phyloP scores from a whole-genome alignment of 2,113 vertebrate species.

The Laterallus jamaicensis region DNA sequence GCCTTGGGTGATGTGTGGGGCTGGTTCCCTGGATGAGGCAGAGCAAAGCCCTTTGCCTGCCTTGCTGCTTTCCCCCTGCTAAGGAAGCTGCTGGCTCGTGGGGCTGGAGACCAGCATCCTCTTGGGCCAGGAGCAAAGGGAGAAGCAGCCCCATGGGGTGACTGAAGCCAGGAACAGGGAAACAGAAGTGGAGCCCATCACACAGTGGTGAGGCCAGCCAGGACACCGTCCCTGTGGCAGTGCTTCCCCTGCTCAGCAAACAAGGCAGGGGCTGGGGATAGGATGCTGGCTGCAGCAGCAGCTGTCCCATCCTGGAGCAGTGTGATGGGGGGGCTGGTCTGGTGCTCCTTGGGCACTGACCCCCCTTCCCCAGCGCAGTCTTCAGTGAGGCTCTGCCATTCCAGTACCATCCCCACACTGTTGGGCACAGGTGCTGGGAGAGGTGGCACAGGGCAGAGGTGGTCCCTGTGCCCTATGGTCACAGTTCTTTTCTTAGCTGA shows the following conservation, averaged over 20 bases:
- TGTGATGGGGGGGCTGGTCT: accelerated
- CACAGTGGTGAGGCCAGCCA: neutral
- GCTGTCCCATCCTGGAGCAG: accelerated
- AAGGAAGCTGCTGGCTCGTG: accelerated
- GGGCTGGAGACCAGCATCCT: accelerated
- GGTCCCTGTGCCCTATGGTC: neutral
- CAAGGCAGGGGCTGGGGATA: neutral
- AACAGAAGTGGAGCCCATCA: neutral
- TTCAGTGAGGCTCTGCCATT: neutral
- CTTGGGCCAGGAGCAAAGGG: neutral
- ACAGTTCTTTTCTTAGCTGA: neutral
- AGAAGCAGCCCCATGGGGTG: neutral
- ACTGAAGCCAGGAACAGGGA: neutral
- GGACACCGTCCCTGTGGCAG: accelerated
- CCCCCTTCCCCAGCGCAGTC: accelerated
- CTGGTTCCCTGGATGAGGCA: neutral
- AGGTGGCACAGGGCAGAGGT: neutral
- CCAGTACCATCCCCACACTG: accelerated
- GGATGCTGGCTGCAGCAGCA: neutral
- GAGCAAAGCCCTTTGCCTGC: neutral
- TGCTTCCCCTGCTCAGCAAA: neutral
- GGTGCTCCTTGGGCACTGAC: accelerated
- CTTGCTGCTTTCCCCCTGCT: accelerated
- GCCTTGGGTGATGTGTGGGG: neutral
- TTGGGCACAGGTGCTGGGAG: neutral